Percentiles rank a stretch among this genome's conserved stretches.
Evolutionary conservation across 2,888 invertebrate genomes (phyloP).

Genomic region (Pachydiplax longipennis): DNA sequence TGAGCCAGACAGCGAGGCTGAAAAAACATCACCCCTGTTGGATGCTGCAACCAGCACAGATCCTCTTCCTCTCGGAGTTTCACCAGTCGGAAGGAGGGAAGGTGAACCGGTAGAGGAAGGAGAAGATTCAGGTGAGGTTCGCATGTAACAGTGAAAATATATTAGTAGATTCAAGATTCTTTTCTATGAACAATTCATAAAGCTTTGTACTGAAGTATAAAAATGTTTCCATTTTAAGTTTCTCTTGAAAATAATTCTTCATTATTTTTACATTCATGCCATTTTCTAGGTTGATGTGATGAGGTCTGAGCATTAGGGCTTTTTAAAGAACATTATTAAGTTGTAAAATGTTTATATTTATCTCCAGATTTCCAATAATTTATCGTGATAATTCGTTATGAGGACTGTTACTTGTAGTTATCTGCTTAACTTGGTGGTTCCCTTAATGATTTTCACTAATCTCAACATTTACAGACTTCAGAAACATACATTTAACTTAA

Average conservation of each 20-base stretch:
- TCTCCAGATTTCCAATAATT: neutral
- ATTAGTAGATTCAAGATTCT: too few relatives aligned
- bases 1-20: conserved; percentile 85
- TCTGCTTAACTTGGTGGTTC: neutral
- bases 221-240: too few relatives aligned
- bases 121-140: neutral
- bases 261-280: too few relatives aligned
- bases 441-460: neutral
- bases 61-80: conserved; percentile 16
- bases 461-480: neutral
- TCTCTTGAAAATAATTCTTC: too few relatives aligned
- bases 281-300: conserved; percentile 39
- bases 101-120: neutral
- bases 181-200: too few relatives aligned
- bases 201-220: too few relatives aligned
- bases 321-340: neutral
- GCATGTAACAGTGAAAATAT: neutral
- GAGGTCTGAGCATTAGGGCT: conserved; percentile 15
- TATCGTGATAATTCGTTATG: conserved; percentile 3
- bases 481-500: neutral
- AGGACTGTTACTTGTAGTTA: conserved; percentile 11
- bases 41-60: conserved; percentile 59
- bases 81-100: neutral
- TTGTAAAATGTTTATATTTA: neutral
- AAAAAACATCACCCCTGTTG: conserved; percentile 80